A percentile compares a stretch with the other conserved stretches of the same genome.
phyloP scores from a whole-genome alignment of 2,888 invertebrate species.

The Stegophylla sp. region DNA sequence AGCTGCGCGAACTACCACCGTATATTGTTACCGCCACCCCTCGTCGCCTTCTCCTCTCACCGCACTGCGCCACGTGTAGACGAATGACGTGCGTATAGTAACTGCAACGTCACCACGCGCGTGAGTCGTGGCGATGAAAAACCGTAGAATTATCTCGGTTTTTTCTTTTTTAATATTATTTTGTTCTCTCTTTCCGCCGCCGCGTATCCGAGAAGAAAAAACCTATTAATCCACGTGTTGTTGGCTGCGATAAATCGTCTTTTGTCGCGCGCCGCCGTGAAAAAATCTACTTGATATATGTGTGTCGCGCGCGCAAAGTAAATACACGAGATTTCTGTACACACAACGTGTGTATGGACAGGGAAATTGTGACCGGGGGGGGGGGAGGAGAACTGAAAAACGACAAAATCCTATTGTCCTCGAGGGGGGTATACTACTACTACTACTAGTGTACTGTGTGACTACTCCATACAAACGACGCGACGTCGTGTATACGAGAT shows the following conservation, averaged over 20 bases:
- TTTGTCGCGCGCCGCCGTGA: slow-evolving; percentile 44
- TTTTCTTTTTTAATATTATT: neutral
- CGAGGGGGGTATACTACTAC: no score
- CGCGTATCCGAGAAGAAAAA: slow-evolving; percentile 35
- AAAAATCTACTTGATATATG: slow-evolving; percentile 56
- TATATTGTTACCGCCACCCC: no score
- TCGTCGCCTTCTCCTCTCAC: no score
- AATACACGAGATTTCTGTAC: slow-evolving; percentile 51
- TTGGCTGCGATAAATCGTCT: slow-evolving; percentile 57
- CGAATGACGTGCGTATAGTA: no score
- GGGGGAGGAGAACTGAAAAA: neutral
- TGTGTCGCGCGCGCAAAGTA: slow-evolving; percentile 40
- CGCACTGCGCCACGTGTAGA: no score
- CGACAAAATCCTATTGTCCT: slow-evolving; percentile 42
- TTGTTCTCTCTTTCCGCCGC: neutral
- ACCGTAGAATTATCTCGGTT: slow-evolving; percentile 47
- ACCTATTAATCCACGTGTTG: slow-evolving; percentile 58
- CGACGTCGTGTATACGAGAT: no score
- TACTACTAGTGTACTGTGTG: no score
- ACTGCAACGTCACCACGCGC: neutral
- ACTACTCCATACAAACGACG: no score
- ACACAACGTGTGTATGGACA: no score
- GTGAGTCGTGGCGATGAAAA: slow-evolving; percentile 27
- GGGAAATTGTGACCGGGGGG: neutral
- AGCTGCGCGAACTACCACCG: no score